Conservation (phyloP, 2,113 vertebrate genomes). For the Actenoides lindsayi region DNA sequence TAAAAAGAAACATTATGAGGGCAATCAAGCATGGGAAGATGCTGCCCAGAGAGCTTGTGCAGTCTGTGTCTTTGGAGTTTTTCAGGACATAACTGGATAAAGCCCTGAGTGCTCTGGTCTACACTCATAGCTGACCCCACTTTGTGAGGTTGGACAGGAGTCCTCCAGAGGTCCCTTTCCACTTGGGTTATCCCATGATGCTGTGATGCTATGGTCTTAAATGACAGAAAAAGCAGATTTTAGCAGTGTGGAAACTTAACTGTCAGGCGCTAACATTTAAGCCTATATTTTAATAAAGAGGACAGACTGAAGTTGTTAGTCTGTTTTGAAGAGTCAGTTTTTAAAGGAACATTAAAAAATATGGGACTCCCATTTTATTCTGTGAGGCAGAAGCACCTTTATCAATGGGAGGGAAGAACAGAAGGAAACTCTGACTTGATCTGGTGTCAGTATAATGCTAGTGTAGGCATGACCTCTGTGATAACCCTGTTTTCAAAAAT, state of each 20-base stretch:
- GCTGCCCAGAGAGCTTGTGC: neutral
- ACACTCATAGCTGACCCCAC: neutral
- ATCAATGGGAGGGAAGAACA: neutral
- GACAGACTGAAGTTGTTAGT: neutral
- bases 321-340: neutral
- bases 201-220: neutral
- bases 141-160: neutral
- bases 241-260: neutral
- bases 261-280: neutral
- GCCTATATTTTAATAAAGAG: neutral
- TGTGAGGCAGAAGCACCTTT: neutral
- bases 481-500: neutral
- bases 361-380: neutral
- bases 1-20: neutral
- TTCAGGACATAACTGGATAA: neutral
- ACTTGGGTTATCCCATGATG: neutral
- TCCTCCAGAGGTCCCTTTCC: neutral
- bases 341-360: neutral
- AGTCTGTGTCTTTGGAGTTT: neutral
- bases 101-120: neutral
- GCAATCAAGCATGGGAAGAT: neutral
- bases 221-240: neutral
- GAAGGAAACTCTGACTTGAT: neutral
- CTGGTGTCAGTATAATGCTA: neutral
- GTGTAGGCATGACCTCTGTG: neutral